Evolutionary conservation across 1,140 invertebrate genomes (phyloP), one percentile per base, ranked within the genome.

Genomic region (Ceratina japonica): DNA sequence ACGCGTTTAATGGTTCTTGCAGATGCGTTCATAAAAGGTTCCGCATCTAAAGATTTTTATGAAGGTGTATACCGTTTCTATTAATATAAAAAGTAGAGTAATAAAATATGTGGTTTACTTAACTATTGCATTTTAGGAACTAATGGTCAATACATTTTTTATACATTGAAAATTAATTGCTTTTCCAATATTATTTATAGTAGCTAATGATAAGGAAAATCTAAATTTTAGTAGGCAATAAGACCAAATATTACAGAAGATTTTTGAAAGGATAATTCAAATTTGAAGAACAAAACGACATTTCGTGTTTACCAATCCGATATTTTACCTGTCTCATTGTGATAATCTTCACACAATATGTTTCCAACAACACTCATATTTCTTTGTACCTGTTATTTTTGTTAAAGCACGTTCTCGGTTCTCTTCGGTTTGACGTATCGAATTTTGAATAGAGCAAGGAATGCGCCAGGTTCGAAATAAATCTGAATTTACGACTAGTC

Each of bases 391-490:
- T 75, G 63, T 75, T 75, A 75, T 58, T 44, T 75, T 65, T 22
- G 51, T 64, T 65, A 56, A 44, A 5, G 15, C 27, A 56, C 62
- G 51, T 56, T 15, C 62, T 37, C 62, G 51, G 22, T n/a, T 56
- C 27, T 10, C 10, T 44, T n/a, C 15, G 15, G 49, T 8, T 65
- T 0, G 72, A 75, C 51, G 51, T 58, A 75, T 75, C 62, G 62
- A 54, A 44, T 65, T 49, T 62, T 56, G 72, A 27, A 37, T 44
- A 27, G 20, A 75, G n/a, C 58, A 62, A 18, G 7, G 27, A n/a
- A 70, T 59, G 27, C 68, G 22, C 44, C 56, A n/a, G 16, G 56
- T 62, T 51, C 49, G 56, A 72, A 72, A 72, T 72, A 72, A 72
- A 72, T 72, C 70, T 72, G 56, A 58, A 37, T 72, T 20, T 62